Evolutionary conservation across 2,888 invertebrate genomes (phyloP).

Genomic region (Halocaridina rubra): DNA sequence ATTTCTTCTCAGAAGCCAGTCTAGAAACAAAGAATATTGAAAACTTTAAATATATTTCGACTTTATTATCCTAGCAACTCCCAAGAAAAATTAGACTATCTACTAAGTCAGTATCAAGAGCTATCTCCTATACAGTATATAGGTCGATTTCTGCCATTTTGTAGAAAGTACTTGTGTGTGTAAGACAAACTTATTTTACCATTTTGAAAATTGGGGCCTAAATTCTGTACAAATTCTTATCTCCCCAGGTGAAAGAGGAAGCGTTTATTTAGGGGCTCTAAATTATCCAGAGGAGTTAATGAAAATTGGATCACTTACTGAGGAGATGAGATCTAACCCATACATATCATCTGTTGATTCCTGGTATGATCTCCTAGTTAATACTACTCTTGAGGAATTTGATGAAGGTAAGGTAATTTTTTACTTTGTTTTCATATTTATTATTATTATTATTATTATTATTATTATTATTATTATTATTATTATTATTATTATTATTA

Average conservation of each 20-base stretch:
- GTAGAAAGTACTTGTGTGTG: too few relatives aligned
- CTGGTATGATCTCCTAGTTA: conserved; percentile 77
- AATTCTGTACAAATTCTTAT: too few relatives aligned
- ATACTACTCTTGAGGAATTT: conserved; percentile 74
- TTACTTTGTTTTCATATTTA: neutral
- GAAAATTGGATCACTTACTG: conserved; percentile 34
- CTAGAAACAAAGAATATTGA: too few relatives aligned
- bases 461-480: neutral
- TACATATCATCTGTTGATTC: conserved; percentile 73
- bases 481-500: too few relatives aligned
- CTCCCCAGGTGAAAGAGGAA: conserved; percentile 46
- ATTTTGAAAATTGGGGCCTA: too few relatives aligned
- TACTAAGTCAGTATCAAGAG: neutral
- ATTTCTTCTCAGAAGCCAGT: too few relatives aligned
- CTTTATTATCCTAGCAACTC: too few relatives aligned
- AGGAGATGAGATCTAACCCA: conserved; percentile 66
- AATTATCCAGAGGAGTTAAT: conserved; percentile 47
- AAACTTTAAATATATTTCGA: too few relatives aligned
- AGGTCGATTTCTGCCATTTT: too few relatives aligned
- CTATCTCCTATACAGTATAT: neutral
- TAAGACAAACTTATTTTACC: too few relatives aligned
- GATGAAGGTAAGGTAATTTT: conserved; percentile 69
- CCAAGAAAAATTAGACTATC: too few relatives aligned
- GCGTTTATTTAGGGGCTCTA: conserved; percentile 51
- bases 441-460: neutral